Conservation (phyloP, 2,113 vertebrate species). For the Burhinus oedicnemus region DNA sequence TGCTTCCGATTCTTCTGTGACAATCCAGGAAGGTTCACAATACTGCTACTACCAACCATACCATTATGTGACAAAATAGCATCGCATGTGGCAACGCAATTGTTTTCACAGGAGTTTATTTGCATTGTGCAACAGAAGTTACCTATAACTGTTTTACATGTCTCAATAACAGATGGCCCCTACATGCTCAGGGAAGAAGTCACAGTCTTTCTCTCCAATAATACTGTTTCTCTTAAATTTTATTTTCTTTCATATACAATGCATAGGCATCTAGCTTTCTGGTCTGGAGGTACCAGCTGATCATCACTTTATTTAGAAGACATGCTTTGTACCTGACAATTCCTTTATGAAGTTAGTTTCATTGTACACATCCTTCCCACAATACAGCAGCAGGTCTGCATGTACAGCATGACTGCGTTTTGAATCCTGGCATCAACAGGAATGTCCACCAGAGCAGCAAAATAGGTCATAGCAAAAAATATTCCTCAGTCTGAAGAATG, state of each 20-base stretch:
- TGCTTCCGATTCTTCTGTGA: neutral
- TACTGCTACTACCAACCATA: neutral
- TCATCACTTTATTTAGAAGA: neutral
- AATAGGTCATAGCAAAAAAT: neutral
- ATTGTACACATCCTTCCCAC: too few relatives aligned
- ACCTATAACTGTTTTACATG: too few relatives aligned
- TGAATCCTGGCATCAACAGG: neutral
- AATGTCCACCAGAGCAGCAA: neutral
- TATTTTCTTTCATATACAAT: neutral
- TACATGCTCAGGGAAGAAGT: neutral
- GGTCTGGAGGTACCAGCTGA: neutral
- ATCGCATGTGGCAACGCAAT: accelerated
- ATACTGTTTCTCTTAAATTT: neutral
- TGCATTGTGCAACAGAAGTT: neutral
- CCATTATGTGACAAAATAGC: neutral
- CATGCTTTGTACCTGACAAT: neutral
- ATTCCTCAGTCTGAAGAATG: neutral
- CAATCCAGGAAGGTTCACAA: neutral
- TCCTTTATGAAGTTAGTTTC: neutral
- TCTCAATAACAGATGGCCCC: neutral
- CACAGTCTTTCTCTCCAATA: neutral
- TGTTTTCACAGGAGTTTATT: neutral
- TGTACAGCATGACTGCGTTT: neutral
- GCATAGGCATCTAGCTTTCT: neutral
- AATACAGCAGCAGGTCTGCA: neutral